Evolutionary conservation across 2,113 vertebrate species (phyloP).

Genomic region (Muntiacus muntjak): DNA sequence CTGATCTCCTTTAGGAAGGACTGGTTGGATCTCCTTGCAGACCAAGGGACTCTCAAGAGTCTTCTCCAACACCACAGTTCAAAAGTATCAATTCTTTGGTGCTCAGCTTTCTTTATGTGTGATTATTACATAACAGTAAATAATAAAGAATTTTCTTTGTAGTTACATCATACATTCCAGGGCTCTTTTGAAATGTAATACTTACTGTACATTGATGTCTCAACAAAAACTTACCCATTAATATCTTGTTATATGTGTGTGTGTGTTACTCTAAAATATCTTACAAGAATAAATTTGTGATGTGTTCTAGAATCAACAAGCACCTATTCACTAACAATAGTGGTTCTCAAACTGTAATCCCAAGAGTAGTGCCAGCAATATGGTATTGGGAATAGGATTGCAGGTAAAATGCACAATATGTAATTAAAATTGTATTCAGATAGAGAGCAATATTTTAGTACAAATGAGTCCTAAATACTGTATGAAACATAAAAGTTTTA

Average conservation of each 20-base stretch:
- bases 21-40: background rate
- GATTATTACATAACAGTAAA: background rate
- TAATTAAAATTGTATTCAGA: background rate
- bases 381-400: background rate
- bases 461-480: background rate
- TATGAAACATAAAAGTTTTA: background rate
- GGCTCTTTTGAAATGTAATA: background rate
- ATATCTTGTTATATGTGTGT: background rate
- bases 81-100: background rate
- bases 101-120: background rate
- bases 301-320: background rate
- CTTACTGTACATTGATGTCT: background rate
- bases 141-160: background rate
- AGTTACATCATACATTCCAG: background rate
- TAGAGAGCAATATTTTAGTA: background rate
- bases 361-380: background rate
- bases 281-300: background rate
- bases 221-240: background rate
- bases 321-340: background rate
- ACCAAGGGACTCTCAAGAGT: background rate
- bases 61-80: background rate
- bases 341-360: background rate
- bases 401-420: background rate
- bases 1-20: background rate
- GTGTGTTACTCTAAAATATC: background rate